A percentile compares a stretch with the other conserved stretches of the same genome.
Conservation (phyloP, 2,888 invertebrate species). For the Gnatocerus cornutus region DNA sequence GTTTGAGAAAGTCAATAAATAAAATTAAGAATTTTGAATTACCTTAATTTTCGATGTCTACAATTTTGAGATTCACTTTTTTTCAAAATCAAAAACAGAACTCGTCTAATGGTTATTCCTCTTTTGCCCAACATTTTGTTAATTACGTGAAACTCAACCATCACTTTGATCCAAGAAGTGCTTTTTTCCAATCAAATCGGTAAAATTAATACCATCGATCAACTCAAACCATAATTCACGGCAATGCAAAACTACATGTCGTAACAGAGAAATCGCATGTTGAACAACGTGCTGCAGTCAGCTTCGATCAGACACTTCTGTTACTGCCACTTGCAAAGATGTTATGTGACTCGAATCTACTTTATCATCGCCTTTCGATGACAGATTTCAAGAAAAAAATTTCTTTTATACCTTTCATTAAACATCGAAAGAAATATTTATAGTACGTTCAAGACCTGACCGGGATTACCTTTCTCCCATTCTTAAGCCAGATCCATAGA, state of each 20-base stretch:
- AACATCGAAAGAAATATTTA: constrained; percentile 15
- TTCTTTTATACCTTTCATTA: constrained; percentile 1
- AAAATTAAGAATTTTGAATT: no score
- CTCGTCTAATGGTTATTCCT: no score
- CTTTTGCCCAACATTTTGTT: no score
- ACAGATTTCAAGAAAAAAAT: constrained; percentile 2
- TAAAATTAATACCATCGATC: neutral
- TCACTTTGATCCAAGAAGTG: no score
- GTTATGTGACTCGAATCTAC: constrained; percentile 4
- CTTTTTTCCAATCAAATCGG: no score
- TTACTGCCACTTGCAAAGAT: constrained; percentile 27
- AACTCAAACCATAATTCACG: constrained; percentile 14
- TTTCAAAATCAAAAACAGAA: no score
- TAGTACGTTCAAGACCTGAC: neutral
- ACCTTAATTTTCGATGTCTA: no score
- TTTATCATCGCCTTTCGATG: constrained; percentile 18
- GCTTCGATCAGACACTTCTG: constrained; percentile 9
- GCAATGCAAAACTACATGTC: constrained; percentile 19
- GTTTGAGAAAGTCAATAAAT: no score
- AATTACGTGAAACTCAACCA: no score
- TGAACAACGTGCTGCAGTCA: constrained; percentile 31
- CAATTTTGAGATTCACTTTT: no score
- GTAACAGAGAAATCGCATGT: constrained; percentile 40
- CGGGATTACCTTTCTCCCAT: constrained; percentile 27
- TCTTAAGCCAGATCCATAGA: constrained; percentile 7